Percentiles rank a stretch among this genome's conserved stretches.
Evolutionary conservation across 2,113 vertebrate species (phyloP).

Genomic region (Daboia siamensis): DNA sequence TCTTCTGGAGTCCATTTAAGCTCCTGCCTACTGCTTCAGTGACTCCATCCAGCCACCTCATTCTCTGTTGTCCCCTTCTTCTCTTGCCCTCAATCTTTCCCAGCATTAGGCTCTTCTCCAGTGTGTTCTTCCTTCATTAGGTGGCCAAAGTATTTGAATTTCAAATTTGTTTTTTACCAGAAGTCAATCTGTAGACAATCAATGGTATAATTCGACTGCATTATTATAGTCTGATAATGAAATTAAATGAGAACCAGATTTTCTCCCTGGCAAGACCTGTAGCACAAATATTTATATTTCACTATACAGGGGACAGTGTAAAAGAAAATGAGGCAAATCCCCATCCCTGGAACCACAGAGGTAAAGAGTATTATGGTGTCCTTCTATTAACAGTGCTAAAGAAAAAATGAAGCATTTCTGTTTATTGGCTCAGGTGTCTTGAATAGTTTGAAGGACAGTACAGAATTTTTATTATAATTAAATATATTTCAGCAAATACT

Average conservation of each 20-base stretch:
- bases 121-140: too few relatives aligned
- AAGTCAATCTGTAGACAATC: not conserved
- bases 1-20: too few relatives aligned
- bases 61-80: too few relatives aligned
- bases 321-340: not conserved
- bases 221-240: not conserved
- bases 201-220: not conserved
- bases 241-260: not conserved
- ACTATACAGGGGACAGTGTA: not conserved
- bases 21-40: too few relatives aligned
- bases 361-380: not conserved
- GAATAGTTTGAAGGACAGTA: not conserved
- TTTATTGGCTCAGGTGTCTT: not conserved
- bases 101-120: too few relatives aligned
- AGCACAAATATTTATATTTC: not conserved
- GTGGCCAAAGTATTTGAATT: too few relatives aligned
- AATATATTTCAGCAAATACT: not conserved
- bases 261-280: not conserved
- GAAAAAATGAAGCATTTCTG: not conserved
- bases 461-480: not conserved
- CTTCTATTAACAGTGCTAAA: not conserved
- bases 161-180: not conserved
- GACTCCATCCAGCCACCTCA: too few relatives aligned
- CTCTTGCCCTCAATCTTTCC: too few relatives aligned
- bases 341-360: not conserved